Evolutionary conservation across 1,140 invertebrate genomes (phyloP).

Genomic region (Drosophila melanica): DNA sequence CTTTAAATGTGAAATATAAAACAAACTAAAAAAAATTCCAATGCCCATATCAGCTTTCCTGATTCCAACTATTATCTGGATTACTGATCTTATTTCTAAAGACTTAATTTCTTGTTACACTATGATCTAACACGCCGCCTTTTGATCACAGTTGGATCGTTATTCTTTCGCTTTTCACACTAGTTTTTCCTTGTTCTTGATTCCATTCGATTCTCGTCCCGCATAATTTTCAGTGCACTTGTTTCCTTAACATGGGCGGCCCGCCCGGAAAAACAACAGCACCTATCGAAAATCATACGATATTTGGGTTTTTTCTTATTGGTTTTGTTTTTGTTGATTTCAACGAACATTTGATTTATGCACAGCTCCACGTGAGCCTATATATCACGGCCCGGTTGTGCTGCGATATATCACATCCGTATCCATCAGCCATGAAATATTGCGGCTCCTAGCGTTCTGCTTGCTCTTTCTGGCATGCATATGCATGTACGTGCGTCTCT

Average conservation of each 20-base stretch:
- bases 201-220: background rate
- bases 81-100: conserved; percentile 1
- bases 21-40: too few relatives aligned
- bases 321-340: conserved; percentile 19
- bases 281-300: conserved; percentile 13
- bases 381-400: conserved; percentile 60
- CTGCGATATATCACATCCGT: conserved; percentile 58
- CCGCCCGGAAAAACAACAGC: conserved; percentile 24
- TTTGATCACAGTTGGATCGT: conserved; percentile 29
- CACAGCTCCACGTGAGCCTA: conserved; percentile 63
- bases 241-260: conserved; percentile 16
- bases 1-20: too few relatives aligned
- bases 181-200: conserved; percentile 5
- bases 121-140: conserved; percentile 16
- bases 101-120: conserved; percentile 2
- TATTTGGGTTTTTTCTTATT: conserved; percentile 18
- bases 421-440: conserved; percentile 80
- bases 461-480: background rate
- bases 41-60: background rate
- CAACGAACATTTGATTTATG: conserved; percentile 65
- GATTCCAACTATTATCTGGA: background rate
- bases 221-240: conserved; percentile 19
- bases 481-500: conserved; percentile 12
- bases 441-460: conserved; percentile 37
- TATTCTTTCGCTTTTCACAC: conserved; percentile 19